Conservation (phyloP, 2,888 invertebrate genomes). For the Calephelis perditalis region DNA sequence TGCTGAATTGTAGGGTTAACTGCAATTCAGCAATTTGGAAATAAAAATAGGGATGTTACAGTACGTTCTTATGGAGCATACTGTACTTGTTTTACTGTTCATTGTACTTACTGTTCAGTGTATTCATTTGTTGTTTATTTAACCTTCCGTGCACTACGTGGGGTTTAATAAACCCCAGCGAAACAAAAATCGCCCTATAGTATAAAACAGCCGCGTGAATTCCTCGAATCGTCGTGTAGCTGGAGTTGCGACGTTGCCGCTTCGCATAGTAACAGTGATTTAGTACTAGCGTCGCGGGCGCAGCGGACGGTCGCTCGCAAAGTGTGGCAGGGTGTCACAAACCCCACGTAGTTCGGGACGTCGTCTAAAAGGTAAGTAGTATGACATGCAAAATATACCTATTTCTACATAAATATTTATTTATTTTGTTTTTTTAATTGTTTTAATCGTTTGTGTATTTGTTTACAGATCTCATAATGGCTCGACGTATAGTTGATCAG, state of each 20-base stretch:
- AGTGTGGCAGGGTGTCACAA: conserved; percentile 20
- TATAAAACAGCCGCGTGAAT: conserved; percentile 14
- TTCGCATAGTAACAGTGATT: not conserved
- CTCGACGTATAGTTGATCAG: not conserved
- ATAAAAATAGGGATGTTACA: no score
- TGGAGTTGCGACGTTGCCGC: not conserved
- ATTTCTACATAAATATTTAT: conserved; percentile 19
- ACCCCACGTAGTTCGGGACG: conserved; percentile 20
- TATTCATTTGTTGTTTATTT: no score
- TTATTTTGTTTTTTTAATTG: conserved; percentile 17
- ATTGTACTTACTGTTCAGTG: no score
- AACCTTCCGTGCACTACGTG: conserved; percentile 18
- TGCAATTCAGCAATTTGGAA: no score
- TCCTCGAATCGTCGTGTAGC: conserved; percentile 9
- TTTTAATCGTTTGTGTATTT: conserved; percentile 17
- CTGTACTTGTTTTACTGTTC: no score
- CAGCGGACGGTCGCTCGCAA: conserved; percentile 9
- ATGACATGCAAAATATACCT: conserved; percentile 18
- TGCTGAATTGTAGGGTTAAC: no score
- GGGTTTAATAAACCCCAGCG: conserved; percentile 18
- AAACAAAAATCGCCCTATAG: conserved; percentile 17
- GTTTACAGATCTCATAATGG: conserved; percentile 17
- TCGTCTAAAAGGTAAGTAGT: conserved; percentile 21
- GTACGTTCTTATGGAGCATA: no score
- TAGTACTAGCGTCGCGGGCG: conserved; percentile 17